These are phyloP conservation scores for Temnothorax nylanderi DNA, from an alignment of 1,140 invertebrate genomes.

Conservation along the genomic window DNA sequence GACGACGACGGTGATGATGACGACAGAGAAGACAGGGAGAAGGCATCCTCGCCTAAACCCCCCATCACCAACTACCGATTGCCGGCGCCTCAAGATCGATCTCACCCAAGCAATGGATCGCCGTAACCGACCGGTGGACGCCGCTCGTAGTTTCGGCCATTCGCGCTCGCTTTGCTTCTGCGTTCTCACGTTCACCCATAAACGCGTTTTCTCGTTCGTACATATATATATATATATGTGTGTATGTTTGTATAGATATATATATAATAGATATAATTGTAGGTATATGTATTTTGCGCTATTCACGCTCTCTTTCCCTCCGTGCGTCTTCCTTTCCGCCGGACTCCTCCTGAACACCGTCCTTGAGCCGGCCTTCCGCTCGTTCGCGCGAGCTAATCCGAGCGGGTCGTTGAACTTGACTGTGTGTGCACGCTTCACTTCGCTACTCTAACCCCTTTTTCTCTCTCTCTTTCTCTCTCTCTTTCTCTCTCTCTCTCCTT, in stretches of 20 bases:
- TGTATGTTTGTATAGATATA: not conserved
- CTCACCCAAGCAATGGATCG: slow-evolving; percentile 74
- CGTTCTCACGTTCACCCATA: slow-evolving; percentile 64
- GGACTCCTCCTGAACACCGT: slow-evolving; percentile 36
- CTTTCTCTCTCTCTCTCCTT: slow-evolving; percentile 16
- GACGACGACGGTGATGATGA: slow-evolving; percentile 73
- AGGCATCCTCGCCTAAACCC: slow-evolving; percentile 85
- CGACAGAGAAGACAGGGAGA: slow-evolving; percentile 81
- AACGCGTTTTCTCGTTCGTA: slow-evolving; percentile 42
- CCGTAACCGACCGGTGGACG: slow-evolving; percentile 64
- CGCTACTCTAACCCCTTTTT: slow-evolving; percentile 49
- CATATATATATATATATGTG: not conserved
- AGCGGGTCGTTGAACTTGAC: slow-evolving; percentile 58
- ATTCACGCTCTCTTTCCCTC: not conserved
- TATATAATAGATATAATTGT: not conserved
- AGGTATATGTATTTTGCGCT: not conserved
- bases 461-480: slow-evolving; percentile 30
- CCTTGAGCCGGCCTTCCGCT: slow-evolving; percentile 63
- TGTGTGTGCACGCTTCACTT: slow-evolving; percentile 58
- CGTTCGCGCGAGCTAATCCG: slow-evolving; percentile 54
- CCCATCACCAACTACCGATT: slow-evolving; percentile 83
- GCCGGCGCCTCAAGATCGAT: slow-evolving; percentile 76
- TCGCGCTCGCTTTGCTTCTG: slow-evolving; percentile 69
- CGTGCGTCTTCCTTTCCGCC: slow-evolving; percentile 1
- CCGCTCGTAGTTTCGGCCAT: slow-evolving; percentile 73